Evolutionary conservation across 2,888 invertebrate genomes (phyloP).

Genomic region (Brachynemurus nebulosus): DNA sequence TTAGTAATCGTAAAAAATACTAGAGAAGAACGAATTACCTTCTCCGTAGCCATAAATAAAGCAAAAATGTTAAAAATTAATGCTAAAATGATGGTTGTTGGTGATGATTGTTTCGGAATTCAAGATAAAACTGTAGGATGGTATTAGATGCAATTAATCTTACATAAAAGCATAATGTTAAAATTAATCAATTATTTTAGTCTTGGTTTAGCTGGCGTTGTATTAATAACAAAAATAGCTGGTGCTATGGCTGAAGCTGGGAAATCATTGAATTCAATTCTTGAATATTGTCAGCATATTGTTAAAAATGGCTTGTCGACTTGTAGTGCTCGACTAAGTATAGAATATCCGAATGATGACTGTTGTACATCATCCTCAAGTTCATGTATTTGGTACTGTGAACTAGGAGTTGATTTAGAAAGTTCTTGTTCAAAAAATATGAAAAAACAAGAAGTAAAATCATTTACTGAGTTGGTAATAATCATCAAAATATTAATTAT

Average conservation of each 20-base stretch:
- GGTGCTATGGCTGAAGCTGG: constrained; percentile 59
- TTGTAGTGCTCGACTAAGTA: too few relatives aligned
- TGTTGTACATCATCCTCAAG: too few relatives aligned
- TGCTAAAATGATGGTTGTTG: constrained; percentile 44
- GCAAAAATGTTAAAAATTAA: constrained; percentile 44
- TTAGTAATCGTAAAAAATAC: constrained; percentile 62
- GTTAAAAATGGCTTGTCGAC: too few relatives aligned
- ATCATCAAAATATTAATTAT: constrained; percentile 33
- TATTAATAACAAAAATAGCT: constrained; percentile 47
- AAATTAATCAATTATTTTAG: too few relatives aligned
- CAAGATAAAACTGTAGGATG: constrained; percentile 15
- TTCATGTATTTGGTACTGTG: too few relatives aligned
- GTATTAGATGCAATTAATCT: too few relatives aligned
- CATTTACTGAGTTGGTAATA: constrained; percentile 35
- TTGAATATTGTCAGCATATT: constrained; percentile 31
- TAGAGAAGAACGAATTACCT: constrained; percentile 65
- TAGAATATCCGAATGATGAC: too few relatives aligned
- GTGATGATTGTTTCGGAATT: constrained; percentile 49
- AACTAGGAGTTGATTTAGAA: too few relatives aligned
- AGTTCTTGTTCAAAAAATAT: too few relatives aligned
- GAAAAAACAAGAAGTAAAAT: too few relatives aligned
- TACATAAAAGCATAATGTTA: too few relatives aligned
- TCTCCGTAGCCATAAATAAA: constrained; percentile 66
- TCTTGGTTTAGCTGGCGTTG: constrained; percentile 38
- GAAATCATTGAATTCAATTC: constrained; percentile 41